phyloP scores from a whole-genome alignment of 2,888 invertebrate species.

The Quadriops clusia region DNA sequence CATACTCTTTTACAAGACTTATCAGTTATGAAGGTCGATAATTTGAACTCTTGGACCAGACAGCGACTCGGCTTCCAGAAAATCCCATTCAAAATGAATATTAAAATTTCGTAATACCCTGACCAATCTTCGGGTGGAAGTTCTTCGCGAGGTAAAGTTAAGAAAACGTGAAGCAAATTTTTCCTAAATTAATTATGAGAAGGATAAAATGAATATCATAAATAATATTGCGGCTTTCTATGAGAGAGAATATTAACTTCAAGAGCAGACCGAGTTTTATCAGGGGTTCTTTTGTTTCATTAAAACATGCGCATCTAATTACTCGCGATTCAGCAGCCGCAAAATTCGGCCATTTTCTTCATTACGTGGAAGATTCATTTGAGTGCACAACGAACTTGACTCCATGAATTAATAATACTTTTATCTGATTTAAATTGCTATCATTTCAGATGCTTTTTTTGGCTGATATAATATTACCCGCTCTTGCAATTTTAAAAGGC shows the following conservation, averaged over 20 bases:
- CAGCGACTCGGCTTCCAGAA: too few relatives aligned
- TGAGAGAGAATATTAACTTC: constrained; percentile 17
- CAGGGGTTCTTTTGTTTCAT: constrained; percentile 17
- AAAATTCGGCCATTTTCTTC: constrained; percentile 14
- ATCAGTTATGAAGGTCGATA: too few relatives aligned
- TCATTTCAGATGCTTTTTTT: constrained; percentile 13
- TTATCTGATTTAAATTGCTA: constrained; percentile 15
- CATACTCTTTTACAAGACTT: too few relatives aligned
- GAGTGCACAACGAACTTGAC: constrained; percentile 11
- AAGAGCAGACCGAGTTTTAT: constrained; percentile 13
- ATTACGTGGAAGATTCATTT: constrained; percentile 17
- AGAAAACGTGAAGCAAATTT: too few relatives aligned
- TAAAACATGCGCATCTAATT: constrained; percentile 19
- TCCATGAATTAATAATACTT: constrained; percentile 16
- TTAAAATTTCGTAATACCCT: too few relatives aligned
- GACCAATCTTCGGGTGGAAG: too few relatives aligned
- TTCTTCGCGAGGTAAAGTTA: too few relatives aligned
- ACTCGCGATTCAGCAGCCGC: too few relatives aligned
- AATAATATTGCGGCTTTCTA: constrained; percentile 15
- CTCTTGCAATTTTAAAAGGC: too few relatives aligned
- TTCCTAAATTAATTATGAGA: constrained; percentile 7
- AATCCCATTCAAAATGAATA: too few relatives aligned
- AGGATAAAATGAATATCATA: constrained; percentile 14
- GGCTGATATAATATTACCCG: too few relatives aligned
- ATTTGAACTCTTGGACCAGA: too few relatives aligned